Evolutionary conservation across 2,888 invertebrate species (phyloP).

Genomic region (Lapara coniferarum): DNA sequence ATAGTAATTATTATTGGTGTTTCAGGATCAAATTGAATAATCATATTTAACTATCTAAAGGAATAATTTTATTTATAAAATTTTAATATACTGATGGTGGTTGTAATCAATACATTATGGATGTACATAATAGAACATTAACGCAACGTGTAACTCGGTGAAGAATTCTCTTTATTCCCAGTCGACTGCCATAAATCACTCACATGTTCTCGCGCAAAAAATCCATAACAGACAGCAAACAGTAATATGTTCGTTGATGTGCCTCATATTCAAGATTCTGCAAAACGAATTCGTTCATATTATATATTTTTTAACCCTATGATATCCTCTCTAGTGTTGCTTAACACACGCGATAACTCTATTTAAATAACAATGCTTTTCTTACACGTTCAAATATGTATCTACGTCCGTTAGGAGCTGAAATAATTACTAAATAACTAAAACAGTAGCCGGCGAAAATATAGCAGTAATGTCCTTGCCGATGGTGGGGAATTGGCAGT

Average conservation of each 20-base stretch:
- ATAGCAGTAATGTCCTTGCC: conserved; percentile 66
- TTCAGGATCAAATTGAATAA: no score
- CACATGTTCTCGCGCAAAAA: conserved; percentile 71
- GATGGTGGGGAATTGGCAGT: conserved; percentile 57
- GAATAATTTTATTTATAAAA: not conserved
- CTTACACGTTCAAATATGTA: not conserved
- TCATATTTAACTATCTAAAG: no score
- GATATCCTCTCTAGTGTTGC: not conserved
- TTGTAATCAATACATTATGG: conserved; percentile 7
- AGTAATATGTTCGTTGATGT: conserved; percentile 36
- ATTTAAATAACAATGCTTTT: not conserved
- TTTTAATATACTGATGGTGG: not conserved
- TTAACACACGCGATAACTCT: not conserved
- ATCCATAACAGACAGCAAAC: conserved; percentile 53
- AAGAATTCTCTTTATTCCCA: conserved; percentile 69
- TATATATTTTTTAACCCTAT: conserved; percentile 4
- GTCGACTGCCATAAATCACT: conserved; percentile 75
- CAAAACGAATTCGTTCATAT: conserved; percentile 14
- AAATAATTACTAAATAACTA: conserved; percentile 17
- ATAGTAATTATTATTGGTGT: no score
- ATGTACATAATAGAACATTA: conserved; percentile 59
- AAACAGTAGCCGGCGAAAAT: conserved; percentile 57
- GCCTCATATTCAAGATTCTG: conserved; percentile 31
- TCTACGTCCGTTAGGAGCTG: not conserved
- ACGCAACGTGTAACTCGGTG: conserved; percentile 68